Conservation (phyloP, 1,140 invertebrate genomes). For the Papilio polytes region DNA sequence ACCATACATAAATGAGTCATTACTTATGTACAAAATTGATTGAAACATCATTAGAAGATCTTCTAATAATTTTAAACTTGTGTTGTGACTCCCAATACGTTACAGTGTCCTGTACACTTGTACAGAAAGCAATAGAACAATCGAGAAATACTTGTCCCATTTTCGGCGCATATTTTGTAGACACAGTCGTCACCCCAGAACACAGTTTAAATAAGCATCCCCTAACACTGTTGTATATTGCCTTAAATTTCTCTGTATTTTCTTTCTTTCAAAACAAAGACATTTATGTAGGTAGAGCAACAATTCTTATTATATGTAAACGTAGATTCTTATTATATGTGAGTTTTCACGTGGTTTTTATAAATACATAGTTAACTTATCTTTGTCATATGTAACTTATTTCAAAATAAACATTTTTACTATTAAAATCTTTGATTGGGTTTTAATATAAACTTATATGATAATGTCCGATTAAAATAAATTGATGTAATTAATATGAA, state of each 20-base stretch:
- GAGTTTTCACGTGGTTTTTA: not conserved
- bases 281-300: not conserved
- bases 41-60: too few species aligned
- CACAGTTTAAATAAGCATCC: conserved; percentile 13
- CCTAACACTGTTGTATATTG: not conserved
- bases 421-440: not conserved
- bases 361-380: not conserved
- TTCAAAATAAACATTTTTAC: too few species aligned
- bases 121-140: not conserved
- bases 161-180: not conserved
- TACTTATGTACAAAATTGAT: too few species aligned
- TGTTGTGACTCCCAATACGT: too few species aligned
- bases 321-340: not conserved
- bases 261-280: conserved; percentile 3
- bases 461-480: not conserved
- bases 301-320: not conserved
- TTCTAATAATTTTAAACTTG: too few species aligned
- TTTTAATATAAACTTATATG: not conserved
- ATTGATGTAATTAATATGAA: not conserved
- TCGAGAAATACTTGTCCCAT: not conserved
- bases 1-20: too few species aligned
- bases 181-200: not conserved
- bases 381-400: too few species aligned
- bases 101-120: too few species aligned
- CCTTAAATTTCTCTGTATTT: not conserved